Evolutionary conservation across 2,113 vertebrate genomes (phyloP).

Genomic region (Dromas ardeola): DNA sequence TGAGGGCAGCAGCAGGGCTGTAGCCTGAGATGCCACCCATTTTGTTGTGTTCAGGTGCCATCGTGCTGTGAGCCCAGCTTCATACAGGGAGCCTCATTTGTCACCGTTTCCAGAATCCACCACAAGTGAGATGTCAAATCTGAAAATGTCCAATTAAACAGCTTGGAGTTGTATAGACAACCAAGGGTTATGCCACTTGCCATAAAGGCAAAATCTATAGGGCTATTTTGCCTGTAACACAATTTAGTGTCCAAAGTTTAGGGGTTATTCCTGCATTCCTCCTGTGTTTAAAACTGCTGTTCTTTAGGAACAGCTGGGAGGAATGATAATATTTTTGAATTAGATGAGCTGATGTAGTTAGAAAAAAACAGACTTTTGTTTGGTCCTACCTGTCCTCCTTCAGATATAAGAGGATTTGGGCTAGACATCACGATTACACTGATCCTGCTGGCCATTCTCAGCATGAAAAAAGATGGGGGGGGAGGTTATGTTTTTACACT

Average conservation of each 20-base stretch:
- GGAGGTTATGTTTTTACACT: neutral
- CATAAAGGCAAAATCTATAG: neutral
- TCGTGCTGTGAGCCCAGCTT: neutral
- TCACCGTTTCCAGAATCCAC: no score
- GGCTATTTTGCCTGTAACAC: neutral
- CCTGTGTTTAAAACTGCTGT: neutral
- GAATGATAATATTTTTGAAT: neutral
- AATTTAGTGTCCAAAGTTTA: neutral
- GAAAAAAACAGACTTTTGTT: neutral
- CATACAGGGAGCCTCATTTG: rapidly evolving
- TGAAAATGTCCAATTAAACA: neutral
- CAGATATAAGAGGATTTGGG: neutral
- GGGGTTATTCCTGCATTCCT: neutral
- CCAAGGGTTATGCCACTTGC: neutral
- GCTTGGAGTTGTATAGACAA: neutral
- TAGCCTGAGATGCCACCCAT: rapidly evolving
- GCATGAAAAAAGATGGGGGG: neutral
- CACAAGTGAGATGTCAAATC: neutral
- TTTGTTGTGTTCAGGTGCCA: neutral
- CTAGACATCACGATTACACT: neutral
- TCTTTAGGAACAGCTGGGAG: neutral
- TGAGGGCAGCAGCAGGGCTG: neutral
- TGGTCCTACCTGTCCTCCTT: neutral
- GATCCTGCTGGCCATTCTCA: neutral
- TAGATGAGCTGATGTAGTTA: neutral